Percentiles rank a stretch among this genome's conserved stretches.
phyloP scores from a whole-genome alignment of 2,888 invertebrate genomes.

The Cheilosia pagana region DNA sequence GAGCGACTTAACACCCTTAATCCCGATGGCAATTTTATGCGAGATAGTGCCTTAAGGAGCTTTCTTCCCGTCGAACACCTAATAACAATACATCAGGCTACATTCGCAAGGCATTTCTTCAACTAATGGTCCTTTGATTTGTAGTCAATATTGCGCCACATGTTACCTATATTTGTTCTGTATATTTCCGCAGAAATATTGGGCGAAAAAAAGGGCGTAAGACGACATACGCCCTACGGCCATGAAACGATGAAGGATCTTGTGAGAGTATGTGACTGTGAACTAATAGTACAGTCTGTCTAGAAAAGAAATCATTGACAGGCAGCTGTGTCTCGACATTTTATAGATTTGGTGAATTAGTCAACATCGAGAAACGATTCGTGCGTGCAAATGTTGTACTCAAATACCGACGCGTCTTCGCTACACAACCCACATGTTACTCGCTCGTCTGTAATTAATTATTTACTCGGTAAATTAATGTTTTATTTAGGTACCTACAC shows the following conservation, averaged over 20 bases:
- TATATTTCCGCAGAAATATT: not conserved
- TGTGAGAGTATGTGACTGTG: not conserved
- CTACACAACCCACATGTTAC: not conserved
- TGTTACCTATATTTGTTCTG: not conserved
- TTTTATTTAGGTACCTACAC: slow-evolving; percentile 18
- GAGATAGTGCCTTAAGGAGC: slow-evolving; percentile 14
- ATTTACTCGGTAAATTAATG: slow-evolving; percentile 57
- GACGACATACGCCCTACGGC: slow-evolving; percentile 3
- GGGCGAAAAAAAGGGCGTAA: not conserved
- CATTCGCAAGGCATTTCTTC: slow-evolving; percentile 1
- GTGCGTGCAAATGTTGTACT: slow-evolving; percentile 1
- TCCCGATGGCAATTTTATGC: slow-evolving; percentile 55
- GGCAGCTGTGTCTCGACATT: slow-evolving; percentile 19
- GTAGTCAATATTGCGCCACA: slow-evolving; percentile 13
- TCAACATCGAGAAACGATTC: not conserved
- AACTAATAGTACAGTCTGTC: slow-evolving; percentile 29
- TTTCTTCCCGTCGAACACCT: not conserved
- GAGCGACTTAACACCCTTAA: slow-evolving; percentile 39
- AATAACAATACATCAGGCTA: slow-evolving; percentile 31
- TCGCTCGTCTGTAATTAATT: slow-evolving; percentile 42
- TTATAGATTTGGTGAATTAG: slow-evolving; percentile 1
- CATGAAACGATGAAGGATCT: slow-evolving; percentile 9
- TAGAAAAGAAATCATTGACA: not conserved
- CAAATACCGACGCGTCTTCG: not conserved
- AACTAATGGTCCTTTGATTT: slow-evolving; percentile 28